Base-by-base conservation (phyloP, 2,113 vertebrate genomes). In the Sorex araneus region DNA sequence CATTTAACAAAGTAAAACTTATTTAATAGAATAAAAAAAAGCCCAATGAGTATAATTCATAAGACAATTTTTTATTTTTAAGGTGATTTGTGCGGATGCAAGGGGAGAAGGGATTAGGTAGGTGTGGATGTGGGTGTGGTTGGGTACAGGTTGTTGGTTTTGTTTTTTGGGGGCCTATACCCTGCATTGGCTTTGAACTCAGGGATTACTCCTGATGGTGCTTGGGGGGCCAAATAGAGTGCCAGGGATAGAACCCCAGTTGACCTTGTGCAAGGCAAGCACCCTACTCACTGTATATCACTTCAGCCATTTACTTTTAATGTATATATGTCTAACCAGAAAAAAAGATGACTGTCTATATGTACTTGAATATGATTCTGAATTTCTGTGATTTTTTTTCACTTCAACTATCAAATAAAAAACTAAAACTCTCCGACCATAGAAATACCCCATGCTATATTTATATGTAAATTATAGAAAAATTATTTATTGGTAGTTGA, bases 21-120 rank as follows among this genome's bases (percentile, higher is more conserved):
- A 82, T 63, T 90, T n/a, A 71, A 1, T 84, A 74, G 18, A 36
- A 82, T 34, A 88, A 80, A 77, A 34, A 34, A 81, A 90, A 10
- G 66, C 1, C 66, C 78, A 82, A 69, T 4, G 25, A 64, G 10
- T 66, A 47, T 8, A n/a, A 77, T 45, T 77, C 54, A 87, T 28
- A 23, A 8, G 23, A 80, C 2, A 27, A 66, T 64, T 28, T 21
- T 57, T 27, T 25, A 67, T 32, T 76, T 60, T 28, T 63, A 40
- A 40, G 7, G 40, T 40, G 40, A 40, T 40, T 40, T 40, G 40
- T 40, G 40, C 4, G 40, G 40, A 7, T n/a, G n/a, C 4, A 7
- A 40, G 40, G 40, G 40, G 40, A 40, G 40, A 40, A 40, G 40
- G 40, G 40, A 7, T 40, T 40, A 7, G 40, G 40, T 40, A 7